Base-by-base conservation (phyloP, 1,140 invertebrate genomes). In the Trachymyrmex cornetzi region DNA sequence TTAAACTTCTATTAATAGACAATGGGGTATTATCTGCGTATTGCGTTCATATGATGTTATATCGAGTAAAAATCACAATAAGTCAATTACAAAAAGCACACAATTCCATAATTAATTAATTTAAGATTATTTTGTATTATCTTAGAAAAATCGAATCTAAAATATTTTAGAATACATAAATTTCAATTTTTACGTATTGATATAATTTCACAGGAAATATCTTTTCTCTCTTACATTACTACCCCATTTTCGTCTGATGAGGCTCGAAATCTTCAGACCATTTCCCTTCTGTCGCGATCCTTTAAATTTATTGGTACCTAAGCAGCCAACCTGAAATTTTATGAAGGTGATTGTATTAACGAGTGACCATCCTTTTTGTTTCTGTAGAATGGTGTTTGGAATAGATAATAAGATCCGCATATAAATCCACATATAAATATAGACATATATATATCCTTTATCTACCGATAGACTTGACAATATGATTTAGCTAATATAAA, bases 171-270 rank as follows among this genome's bases (percentile, higher is more conserved):
- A 81, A 34, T 44, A 38, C 11, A 59, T 12, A 22, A 44, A 11
- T 59, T 48, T 38, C n/a, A 74, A 82, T 38, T 27, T 38, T 55
- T 16, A n/a, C 14, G n/a, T 55, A 38, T 22, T 82, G 75, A 77
- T 79, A 38, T 77, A 77, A 66, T 80, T 71, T 81, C 16, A 55
- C 57, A 22, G 24, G 53, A 82, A 77, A 75, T 44, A 67, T 87
- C 9, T 48, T 50, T 34, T 19, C 27, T 16, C 14, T 55, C 12
- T 66, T 38, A 64, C n/a, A 61, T 82, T 74, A 66, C n/a, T 85
- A 59, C 38, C 22, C 57, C 27, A 24, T 81, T 82, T 82, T 74
- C 27, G 53, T 61, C 24, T 87, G 86, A 90, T 84, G 88, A 84
- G 14, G 34, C 61, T 79, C 57, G 74, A 38, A 79, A 87, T 75